phyloP scores from a whole-genome alignment of 2,113 vertebrate species.

The Anguilla rostrata region DNA sequence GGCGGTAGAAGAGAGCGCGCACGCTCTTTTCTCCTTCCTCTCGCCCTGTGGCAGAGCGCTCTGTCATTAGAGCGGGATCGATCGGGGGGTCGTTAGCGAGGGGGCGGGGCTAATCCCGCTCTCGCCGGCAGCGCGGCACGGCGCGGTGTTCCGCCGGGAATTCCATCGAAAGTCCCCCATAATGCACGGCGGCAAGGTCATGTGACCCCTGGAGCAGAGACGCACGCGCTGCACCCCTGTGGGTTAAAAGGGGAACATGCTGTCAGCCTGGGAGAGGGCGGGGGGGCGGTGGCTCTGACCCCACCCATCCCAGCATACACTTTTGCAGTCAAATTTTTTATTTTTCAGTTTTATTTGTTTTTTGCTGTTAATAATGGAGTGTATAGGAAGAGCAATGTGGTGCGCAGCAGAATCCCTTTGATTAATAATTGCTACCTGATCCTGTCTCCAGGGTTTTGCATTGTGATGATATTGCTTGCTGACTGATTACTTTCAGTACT shows the following conservation, averaged over 20 bases:
- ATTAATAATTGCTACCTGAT: too few relatives aligned
- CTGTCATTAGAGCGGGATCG: slow-evolving; percentile 13
- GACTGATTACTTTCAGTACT: slow-evolving; percentile 15
- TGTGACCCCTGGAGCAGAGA: too few relatives aligned
- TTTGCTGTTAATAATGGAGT: too few relatives aligned
- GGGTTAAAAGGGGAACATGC: too few relatives aligned
- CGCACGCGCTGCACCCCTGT: too few relatives aligned
- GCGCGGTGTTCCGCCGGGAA: background rate
- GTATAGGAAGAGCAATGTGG: too few relatives aligned
- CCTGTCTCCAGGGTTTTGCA: too few relatives aligned
- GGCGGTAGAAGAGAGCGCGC: background rate
- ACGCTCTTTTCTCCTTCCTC: background rate
- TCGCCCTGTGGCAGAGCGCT: slow-evolving; percentile 13
- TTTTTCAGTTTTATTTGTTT: too few relatives aligned
- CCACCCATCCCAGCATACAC: background rate
- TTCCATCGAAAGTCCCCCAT: slow-evolving; percentile 14
- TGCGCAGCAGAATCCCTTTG: too few relatives aligned
- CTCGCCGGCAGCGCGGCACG: background rate
- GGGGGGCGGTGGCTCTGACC: too few relatives aligned
- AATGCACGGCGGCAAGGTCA: background rate
- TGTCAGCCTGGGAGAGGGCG: too few relatives aligned
- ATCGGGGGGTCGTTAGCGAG: slow-evolving; percentile 21
- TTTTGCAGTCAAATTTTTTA: background rate
- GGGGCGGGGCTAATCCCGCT: slow-evolving; percentile 12
- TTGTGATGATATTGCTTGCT: background rate